Conservation (phyloP, 2,113 vertebrate genomes). For the Nothobranchius furzeri region DNA sequence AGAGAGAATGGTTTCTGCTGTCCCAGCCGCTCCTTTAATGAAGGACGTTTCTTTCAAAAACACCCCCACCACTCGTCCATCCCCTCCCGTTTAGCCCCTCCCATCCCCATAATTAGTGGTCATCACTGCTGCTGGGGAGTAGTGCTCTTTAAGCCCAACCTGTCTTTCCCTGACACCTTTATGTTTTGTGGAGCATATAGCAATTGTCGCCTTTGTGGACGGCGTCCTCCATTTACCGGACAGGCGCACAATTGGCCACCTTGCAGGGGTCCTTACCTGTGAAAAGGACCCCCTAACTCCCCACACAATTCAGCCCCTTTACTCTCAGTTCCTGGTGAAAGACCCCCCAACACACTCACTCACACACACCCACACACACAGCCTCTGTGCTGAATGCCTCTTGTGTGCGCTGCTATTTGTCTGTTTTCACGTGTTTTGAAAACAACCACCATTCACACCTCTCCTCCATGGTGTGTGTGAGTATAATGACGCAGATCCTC, state of each 20-base stretch:
- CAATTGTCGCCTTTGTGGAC: conserved; percentile 79
- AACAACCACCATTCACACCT: conserved; percentile 76
- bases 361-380: too few species aligned
- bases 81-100: conserved; percentile 50
- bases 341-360: neutral
- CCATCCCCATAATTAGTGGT: conserved; percentile 74
- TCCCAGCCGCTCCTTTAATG: conserved; percentile 74
- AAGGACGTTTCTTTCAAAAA: conserved; percentile 68
- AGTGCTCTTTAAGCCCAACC: conserved; percentile 76
- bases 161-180: conserved; percentile 77
- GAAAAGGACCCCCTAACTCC: conserved; percentile 77
- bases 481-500: conserved; percentile 66
- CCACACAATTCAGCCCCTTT: conserved; percentile 66
- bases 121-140: conserved; percentile 74
- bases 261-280: conserved; percentile 80
- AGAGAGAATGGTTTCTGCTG: conserved; percentile 17
- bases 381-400: conserved; percentile 56
- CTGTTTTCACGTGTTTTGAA: conserved; percentile 75
- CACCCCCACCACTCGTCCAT: conserved; percentile 35
- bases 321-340: conserved; percentile 69
- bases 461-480: conserved; percentile 52
- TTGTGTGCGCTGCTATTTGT: conserved; percentile 72
- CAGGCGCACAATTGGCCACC: conserved; percentile 74
- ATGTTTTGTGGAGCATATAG: conserved; percentile 71
- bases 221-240: conserved; percentile 72